Percentiles rank a stretch among this genome's conserved stretches.
phyloP scores from a whole-genome alignment of 1,140 invertebrate genomes.

The Orius laevigatus region DNA sequence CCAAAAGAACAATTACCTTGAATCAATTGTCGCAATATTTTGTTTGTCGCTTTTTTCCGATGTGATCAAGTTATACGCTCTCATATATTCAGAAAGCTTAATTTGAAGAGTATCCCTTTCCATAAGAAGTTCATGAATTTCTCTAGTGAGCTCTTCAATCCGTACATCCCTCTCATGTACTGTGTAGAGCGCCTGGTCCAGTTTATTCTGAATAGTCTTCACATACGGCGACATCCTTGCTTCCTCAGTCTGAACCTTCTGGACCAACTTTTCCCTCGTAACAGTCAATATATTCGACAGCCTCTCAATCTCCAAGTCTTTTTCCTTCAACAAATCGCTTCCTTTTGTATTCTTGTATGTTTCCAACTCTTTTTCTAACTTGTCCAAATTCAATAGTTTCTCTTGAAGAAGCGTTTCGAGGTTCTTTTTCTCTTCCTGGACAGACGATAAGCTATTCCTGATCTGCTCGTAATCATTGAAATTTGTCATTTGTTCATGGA shows the following conservation, averaged over 20 bases:
- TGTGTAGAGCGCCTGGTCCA: slow-evolving; percentile 69
- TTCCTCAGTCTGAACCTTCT: slow-evolving; percentile 13
- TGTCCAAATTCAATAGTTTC: neutral
- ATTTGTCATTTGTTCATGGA: neutral
- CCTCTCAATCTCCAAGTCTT: slow-evolving; percentile 21
- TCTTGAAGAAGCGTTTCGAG: neutral
- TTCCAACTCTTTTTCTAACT: slow-evolving; percentile 5
- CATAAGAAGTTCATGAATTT: slow-evolving; percentile 52
- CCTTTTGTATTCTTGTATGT: slow-evolving; percentile 7
- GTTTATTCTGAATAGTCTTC: slow-evolving; percentile 32
- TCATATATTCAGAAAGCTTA: slow-evolving; percentile 57
- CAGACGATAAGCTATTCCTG: neutral
- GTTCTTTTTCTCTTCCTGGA: slow-evolving; percentile 1
- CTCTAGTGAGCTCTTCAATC: slow-evolving; percentile 74
- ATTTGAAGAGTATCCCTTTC: slow-evolving; percentile 70
- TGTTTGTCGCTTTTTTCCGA: too few species aligned
- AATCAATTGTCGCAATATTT: too few species aligned
- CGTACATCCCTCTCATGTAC: slow-evolving; percentile 72
- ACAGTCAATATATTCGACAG: slow-evolving; percentile 15
- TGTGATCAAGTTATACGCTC: slow-evolving; percentile 26
- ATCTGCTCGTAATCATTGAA: neutral
- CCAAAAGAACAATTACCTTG: too few species aligned
- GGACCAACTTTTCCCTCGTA: slow-evolving; percentile 19
- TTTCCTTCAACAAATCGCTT: slow-evolving; percentile 18
- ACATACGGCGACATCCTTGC: slow-evolving; percentile 13